A percentile compares a stretch with the other conserved stretches of the same genome.
phyloP scores from a whole-genome alignment of 2,888 invertebrate species.

The Panopea generosa region DNA sequence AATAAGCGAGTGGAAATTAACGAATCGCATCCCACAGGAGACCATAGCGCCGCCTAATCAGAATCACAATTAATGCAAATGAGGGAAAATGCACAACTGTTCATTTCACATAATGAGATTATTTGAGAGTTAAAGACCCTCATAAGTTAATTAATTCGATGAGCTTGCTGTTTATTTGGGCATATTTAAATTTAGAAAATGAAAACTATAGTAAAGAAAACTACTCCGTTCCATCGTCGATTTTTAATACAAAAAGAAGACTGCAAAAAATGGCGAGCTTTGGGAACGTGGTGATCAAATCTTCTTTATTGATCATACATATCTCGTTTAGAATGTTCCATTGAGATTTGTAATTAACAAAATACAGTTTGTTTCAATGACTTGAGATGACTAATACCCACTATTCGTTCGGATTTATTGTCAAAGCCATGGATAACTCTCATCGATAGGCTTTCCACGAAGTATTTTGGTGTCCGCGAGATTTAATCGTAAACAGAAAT shows the following conservation, averaged over 20 bases:
- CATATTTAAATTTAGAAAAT: slow-evolving; percentile 27
- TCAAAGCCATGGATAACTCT: not conserved
- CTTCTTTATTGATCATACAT: not conserved
- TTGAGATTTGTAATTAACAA: slow-evolving; percentile 26
- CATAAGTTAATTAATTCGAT: slow-evolving; percentile 33
- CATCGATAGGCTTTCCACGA: not conserved
- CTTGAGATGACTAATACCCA: slow-evolving; percentile 27
- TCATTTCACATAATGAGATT: slow-evolving; percentile 32
- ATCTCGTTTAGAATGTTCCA: not conserved
- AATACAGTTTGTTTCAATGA: slow-evolving; percentile 12
- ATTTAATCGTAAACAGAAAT: slow-evolving; percentile 31
- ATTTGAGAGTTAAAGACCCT: slow-evolving; percentile 25
- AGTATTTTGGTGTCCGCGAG: not conserved
- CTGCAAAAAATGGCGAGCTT: too few relatives aligned
- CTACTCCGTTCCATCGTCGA: slow-evolving; percentile 3
- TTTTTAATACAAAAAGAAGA: not conserved
- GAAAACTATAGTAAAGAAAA: slow-evolving; percentile 9
- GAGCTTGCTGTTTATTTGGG: slow-evolving; percentile 23
- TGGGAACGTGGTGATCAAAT: too few relatives aligned
- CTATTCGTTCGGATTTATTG: not conserved
- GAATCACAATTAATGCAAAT: slow-evolving; percentile 43
- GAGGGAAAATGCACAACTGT: slow-evolving; percentile 33
- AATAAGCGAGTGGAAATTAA: too few relatives aligned
- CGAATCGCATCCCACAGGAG: too few relatives aligned
- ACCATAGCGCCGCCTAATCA: not conserved